Conservation (phyloP, 1,140 invertebrate species). For the Babylonia areolata region DNA sequence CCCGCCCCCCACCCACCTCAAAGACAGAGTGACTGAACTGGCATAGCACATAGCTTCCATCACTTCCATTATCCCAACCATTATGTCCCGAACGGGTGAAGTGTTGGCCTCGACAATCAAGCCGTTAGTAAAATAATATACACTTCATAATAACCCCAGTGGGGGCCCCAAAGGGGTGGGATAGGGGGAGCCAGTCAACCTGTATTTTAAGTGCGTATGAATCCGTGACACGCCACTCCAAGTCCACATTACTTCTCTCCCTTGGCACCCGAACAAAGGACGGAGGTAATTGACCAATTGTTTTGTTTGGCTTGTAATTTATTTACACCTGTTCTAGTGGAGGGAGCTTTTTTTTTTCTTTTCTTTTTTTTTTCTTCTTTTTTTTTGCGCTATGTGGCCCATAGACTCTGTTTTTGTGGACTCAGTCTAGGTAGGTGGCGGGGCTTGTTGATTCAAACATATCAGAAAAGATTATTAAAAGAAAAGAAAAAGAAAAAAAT, state of each 20-base stretch:
- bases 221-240: constrained; percentile 23
- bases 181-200: background rate
- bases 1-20: no score
- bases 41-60: no score
- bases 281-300: constrained; percentile 29
- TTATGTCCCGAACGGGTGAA: no score
- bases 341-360: background rate
- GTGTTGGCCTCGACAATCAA: background rate
- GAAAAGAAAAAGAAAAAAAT: no score
- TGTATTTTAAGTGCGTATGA: background rate
- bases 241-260: background rate
- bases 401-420: no score
- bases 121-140: constrained; percentile 21
- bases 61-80: no score
- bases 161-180: background rate
- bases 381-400: no score
- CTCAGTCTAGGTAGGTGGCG: no score
- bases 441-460: no score
- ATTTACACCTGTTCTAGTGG: constrained; percentile 32
- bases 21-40: no score
- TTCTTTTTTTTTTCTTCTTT: background rate
- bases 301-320: constrained; percentile 26
- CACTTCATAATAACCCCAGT: constrained; percentile 17
- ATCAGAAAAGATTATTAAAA: no score
- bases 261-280: constrained; percentile 13